phyloP scores from a whole-genome alignment of 2,797 vertebrate genomes.

The Sebastes glaucus region DNA sequence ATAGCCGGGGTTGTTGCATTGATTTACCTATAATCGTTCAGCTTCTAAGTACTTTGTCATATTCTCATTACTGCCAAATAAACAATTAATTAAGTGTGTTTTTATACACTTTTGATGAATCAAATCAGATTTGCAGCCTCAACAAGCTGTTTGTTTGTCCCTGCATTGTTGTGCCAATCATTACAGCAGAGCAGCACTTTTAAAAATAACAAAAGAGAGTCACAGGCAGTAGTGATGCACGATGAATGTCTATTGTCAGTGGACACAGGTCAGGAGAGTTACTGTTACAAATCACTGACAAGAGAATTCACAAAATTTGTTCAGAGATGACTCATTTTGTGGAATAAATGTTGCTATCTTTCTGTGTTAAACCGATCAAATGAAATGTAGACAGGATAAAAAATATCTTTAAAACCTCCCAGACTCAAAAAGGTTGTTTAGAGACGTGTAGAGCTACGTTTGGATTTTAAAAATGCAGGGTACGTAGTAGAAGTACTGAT shows the following conservation, averaged over 20 bases:
- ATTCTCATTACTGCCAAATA: background rate
- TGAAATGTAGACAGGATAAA: background rate
- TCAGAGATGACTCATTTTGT: background rate
- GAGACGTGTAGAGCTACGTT: background rate
- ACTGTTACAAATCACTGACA: background rate
- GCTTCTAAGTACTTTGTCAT: background rate
- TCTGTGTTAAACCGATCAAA: background rate
- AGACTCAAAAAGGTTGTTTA: background rate
- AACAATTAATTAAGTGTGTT: background rate
- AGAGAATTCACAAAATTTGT: background rate
- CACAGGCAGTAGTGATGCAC: background rate
- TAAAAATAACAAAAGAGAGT: background rate
- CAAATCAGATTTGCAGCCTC: background rate
- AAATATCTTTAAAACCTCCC: background rate
- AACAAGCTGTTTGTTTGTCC: background rate
- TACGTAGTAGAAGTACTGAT: background rate
- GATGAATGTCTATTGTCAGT: background rate
- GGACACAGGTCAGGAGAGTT: background rate
- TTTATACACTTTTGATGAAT: background rate
- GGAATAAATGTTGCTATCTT: background rate
- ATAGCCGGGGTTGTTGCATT: background rate
- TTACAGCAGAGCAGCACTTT: background rate
- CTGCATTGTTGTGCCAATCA: background rate
- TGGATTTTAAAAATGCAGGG: background rate
- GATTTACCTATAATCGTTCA: background rate